Base-by-base conservation (phyloP, 2,113 vertebrate species). In the Ciconia stormi region DNA sequence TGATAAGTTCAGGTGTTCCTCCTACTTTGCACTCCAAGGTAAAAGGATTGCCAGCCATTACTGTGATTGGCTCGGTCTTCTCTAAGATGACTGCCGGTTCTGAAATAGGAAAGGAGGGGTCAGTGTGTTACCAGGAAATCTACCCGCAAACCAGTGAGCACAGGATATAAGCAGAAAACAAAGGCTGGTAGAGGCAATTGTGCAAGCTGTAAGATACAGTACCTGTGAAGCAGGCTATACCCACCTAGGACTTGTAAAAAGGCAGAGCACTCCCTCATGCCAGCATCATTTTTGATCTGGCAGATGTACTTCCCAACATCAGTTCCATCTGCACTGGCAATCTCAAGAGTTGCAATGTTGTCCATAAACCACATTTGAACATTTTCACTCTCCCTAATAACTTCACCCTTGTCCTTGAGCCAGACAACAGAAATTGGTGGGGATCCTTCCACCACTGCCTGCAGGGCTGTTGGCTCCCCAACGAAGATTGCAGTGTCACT, bases 1-100 rank as follows among this genome's bases (percentile, higher is more conserved):
- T 96, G 96, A 98, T 98, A 49, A 99, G 98, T 50, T 99, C 99
- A 44, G 99, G 99, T 73, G 99, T 99, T 94, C 99, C 99, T 87
- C 99, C 97, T 82, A 99, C 98, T 8, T 98, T 99, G 92, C 99
- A 99, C 89, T 99, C 99, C 95, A 99, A 82, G 19, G 98, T 98
- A 82, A 99, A 99, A 67, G 99, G 98, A 67, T 99, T 99, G 22
- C 99, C 99, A 78, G 99, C 99, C 25, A 99, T 99, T 94, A 99
- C 99, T 78, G 99, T 99, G 94, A 99, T 99, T 4, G 99, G 99
- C 92, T 99, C 99, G 0, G 99, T 98, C 94, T 99, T 99, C 97
- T 99, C 99, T 97, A 99, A 65, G 89, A 99, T 98, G 97, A 98
- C 98, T 97, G 99, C 99, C 18, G 99, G 99, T 97, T 99, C 99